Base-by-base conservation (phyloP, 2,113 vertebrate species). In the Corydoras maculifer region DNA sequence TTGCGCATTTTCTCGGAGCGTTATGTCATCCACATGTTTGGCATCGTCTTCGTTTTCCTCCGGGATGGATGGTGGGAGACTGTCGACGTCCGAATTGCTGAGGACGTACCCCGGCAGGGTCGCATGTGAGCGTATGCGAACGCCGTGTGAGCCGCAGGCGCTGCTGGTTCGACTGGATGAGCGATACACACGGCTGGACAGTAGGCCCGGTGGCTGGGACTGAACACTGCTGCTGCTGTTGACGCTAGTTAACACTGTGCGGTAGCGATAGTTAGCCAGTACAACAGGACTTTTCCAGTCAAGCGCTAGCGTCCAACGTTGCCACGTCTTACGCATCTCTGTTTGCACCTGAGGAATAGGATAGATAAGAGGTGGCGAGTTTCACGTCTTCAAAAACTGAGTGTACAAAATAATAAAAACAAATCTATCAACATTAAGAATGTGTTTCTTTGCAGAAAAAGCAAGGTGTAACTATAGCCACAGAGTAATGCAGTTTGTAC, bases 251-350 rank as follows among this genome's bases (percentile, higher is more conserved):
- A 93, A 88, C 29, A 91, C 91, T 0, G 93, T 92, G 61, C 91
- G 87, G 10, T 91, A 93, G 35, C 86, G 86, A 74, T 90, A 91
- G 50, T 88, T 87, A 5, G 90, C 86, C 25, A 92, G 91, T 0
- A 88, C 86, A 3, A 90, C 86, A 0, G 87, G 83, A 30, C 83
- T 88, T 57, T 93, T 89, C 93, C 93, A 94, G 80, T 93, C 91
- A 2, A 91, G 68, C 0, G 90, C 86, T 15, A 92, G 82, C 59
- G 87, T 89, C 92, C 92, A 94, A n/a, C 90, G 87, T 0, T 85
- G 89, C 93, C 94, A 94, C 1, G 86, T 84, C 84, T 94, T 96
- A 77, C 92, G 92, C 57, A 95, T 89, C 82, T 96, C 94, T 2
- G 91, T 80, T 83, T 94, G 94, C 14, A 96, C 93, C 94, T 96